phyloP scores from a whole-genome alignment of 2,797 vertebrate genomes.

The Etheostoma nigrum region DNA sequence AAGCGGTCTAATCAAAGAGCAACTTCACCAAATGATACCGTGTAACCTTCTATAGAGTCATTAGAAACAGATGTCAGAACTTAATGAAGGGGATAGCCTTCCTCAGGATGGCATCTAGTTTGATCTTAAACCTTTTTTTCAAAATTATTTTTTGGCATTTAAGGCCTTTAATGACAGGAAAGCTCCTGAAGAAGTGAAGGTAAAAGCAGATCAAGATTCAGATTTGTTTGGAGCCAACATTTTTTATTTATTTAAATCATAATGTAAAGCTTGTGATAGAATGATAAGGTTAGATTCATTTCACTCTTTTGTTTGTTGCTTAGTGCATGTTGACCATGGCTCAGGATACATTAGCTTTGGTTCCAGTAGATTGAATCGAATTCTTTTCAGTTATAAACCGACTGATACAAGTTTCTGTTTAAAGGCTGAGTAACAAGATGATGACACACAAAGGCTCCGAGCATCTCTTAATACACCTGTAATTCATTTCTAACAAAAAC shows the following conservation, averaged over 20 bases:
- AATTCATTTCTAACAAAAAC: slow-evolving; percentile 10
- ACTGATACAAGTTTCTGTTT: slow-evolving; percentile 10
- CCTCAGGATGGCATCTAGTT: background rate
- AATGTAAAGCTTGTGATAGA: background rate
- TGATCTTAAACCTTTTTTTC: background rate
- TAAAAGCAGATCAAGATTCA: background rate
- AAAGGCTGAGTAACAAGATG: background rate
- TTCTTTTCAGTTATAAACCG: slow-evolving; percentile 9
- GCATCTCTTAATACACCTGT: slow-evolving; percentile 12
- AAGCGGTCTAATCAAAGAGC: slow-evolving; percentile 61
- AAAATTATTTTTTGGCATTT: no score
- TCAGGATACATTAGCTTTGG: background rate
- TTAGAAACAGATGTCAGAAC: slow-evolving; percentile 10
- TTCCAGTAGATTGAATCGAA: background rate
- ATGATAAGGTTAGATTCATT: background rate
- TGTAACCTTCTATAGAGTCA: slow-evolving; percentile 17
- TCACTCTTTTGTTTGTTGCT: background rate
- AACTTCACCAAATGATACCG: slow-evolving; percentile 23
- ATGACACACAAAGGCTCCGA: slow-evolving; percentile 13
- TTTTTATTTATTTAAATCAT: background rate
- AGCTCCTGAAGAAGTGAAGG: no score
- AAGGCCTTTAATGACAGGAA: no score
- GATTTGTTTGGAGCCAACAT: background rate
- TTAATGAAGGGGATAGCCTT: background rate
- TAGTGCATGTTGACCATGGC: background rate